Evolutionary conservation across 2,113 vertebrate genomes (phyloP).

Genomic region (Entosphenus tridentatus): DNA sequence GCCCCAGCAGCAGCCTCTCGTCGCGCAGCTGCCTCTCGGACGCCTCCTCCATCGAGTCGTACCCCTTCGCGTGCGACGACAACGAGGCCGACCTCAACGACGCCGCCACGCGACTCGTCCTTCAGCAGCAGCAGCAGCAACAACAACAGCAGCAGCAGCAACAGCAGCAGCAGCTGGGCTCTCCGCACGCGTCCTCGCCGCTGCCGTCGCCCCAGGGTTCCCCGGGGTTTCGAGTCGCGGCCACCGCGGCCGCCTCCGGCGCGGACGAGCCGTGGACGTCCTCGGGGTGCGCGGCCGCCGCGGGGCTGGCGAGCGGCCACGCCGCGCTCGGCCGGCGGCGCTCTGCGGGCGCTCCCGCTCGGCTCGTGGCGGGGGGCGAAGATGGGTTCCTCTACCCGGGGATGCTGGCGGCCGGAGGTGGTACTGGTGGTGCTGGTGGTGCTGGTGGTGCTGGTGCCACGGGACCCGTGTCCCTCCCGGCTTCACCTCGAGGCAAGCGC

Average conservation of each 20-base stretch:
- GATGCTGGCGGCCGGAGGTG: too few relatives aligned
- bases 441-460: background rate
- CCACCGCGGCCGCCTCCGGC: too few relatives aligned
- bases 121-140: conserved; percentile 11
- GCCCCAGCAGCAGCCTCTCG: conserved; percentile 55
- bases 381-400: too few relatives aligned
- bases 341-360: conserved; percentile 36
- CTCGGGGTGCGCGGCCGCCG: too few relatives aligned
- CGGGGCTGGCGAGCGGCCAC: too few relatives aligned
- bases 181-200: conserved; percentile 12
- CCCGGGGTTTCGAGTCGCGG: conserved; percentile 19
- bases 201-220: conserved; percentile 22
- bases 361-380: too few relatives aligned
- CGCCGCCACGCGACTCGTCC: conserved; percentile 33
- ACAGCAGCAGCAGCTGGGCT: too few relatives aligned
- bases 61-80: conserved; percentile 46
- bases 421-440: too few relatives aligned
- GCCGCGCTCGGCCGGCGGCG: background rate
- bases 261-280: too few relatives aligned
- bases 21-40: conserved; percentile 47
- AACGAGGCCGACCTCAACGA: conserved; percentile 47
- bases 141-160: too few relatives aligned
- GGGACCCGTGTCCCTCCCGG: conserved; percentile 17
- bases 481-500: conserved; percentile 53
- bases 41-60: conserved; percentile 45